Evolutionary conservation across 2,797 vertebrate species (phyloP).

Genomic region (Dendrocincla tyrannina): DNA sequence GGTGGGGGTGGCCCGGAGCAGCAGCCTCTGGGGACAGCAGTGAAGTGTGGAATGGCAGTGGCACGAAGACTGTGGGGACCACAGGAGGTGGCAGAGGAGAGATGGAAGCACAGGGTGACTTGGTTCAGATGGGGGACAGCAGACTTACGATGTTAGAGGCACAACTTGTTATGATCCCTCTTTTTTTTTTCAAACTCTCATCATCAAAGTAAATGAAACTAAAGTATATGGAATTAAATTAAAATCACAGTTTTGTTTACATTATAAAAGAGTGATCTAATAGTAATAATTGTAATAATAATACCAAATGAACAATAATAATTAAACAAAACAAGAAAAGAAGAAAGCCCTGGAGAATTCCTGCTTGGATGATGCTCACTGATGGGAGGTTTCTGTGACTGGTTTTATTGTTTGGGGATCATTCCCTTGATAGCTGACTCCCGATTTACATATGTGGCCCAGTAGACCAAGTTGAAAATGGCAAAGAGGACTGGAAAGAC

Average conservation of each 20-base stretch:
- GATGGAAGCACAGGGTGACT: constrained; percentile 20
- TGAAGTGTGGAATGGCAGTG: not conserved
- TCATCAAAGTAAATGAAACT: constrained; percentile 30
- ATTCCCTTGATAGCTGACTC: constrained; percentile 92
- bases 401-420: constrained; percentile 88
- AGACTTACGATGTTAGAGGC: constrained; percentile 50
- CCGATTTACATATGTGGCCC: constrained; percentile 98
- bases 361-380: constrained; percentile 50
- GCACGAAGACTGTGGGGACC: not conserved
- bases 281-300: not conserved
- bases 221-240: not conserved
- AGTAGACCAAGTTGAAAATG: constrained; percentile 98
- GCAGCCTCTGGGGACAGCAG: not conserved
- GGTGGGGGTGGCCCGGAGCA: not conserved
- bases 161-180: constrained; percentile 36
- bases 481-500: constrained; percentile 98
- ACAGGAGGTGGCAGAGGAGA: not conserved
- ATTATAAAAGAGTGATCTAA: constrained; percentile 7
- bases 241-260: constrained; percentile 55
- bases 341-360: constrained; percentile 53
- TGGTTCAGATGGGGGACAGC: not conserved
- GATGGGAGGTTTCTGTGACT: constrained; percentile 48
- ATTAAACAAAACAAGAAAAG: constrained; percentile 5
- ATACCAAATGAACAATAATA: constrained; percentile 11
- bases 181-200: not conserved